Evolutionary conservation across 2,113 vertebrate species (phyloP).

Genomic region (Grantiella picta): DNA sequence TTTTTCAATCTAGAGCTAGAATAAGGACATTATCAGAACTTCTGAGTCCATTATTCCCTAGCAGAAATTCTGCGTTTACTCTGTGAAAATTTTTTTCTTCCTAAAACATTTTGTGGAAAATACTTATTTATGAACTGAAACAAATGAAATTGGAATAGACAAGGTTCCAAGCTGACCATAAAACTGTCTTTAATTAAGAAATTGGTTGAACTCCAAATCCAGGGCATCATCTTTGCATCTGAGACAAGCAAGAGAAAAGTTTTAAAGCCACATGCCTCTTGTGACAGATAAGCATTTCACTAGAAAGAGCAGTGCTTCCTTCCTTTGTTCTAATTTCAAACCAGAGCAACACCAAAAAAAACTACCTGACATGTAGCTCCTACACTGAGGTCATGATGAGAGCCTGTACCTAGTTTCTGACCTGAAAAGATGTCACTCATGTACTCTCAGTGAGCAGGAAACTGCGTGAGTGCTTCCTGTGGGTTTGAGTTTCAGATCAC

Average conservation of each 20-base stretch:
- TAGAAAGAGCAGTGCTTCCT: conserved; percentile 58
- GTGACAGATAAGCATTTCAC: conserved; percentile 16
- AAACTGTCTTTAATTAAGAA: background rate
- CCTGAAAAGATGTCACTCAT: conserved; percentile 49
- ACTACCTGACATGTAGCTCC: background rate
- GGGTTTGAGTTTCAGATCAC: background rate
- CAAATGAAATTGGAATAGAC: background rate
- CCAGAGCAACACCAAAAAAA: background rate
- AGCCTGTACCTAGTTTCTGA: background rate
- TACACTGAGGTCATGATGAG: background rate
- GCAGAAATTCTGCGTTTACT: background rate
- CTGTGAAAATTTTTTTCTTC: background rate
- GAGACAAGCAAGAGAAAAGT: background rate
- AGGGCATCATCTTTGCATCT: background rate
- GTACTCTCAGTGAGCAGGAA: background rate
- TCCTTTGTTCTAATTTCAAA: conserved; percentile 57
- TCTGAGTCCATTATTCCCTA: background rate
- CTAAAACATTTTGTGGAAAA: background rate
- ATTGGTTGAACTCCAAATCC: background rate
- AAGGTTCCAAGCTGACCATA: background rate
- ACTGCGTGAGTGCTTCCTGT: background rate
- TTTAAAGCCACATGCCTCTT: background rate
- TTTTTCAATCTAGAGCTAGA: background rate
- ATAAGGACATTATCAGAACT: background rate
- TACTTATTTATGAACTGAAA: background rate